phyloP scores from a whole-genome alignment of 2,888 invertebrate species.

The Apamea sordens region DNA sequence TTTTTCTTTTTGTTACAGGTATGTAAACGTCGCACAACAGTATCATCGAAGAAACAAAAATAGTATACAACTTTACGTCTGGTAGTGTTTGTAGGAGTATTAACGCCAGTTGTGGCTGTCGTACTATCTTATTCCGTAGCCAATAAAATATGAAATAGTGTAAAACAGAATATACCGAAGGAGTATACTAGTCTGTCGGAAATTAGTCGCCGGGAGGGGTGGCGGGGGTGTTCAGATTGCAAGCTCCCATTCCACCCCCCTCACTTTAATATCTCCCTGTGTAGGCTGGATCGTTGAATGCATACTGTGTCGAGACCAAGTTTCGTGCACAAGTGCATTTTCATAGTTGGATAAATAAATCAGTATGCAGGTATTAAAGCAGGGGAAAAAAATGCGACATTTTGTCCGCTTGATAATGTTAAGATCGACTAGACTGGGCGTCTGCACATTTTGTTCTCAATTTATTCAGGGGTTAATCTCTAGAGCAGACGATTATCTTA shows the following conservation, averaged over 20 bases:
- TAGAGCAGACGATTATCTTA: constrained; percentile 37
- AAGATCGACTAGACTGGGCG: constrained; percentile 24
- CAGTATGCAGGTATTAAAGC: constrained; percentile 66
- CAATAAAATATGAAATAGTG: constrained; percentile 80
- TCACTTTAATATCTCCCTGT: constrained; percentile 77
- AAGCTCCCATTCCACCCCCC: constrained; percentile 66
- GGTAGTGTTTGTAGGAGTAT: constrained; percentile 27
- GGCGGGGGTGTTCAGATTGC: constrained; percentile 76
- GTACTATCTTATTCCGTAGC: constrained; percentile 47
- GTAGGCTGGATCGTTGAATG: constrained; percentile 79
- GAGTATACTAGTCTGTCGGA: constrained; percentile 83
- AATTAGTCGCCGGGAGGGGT: constrained; percentile 87
- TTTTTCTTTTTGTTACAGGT: constrained; percentile 72
- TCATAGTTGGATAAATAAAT: constrained; percentile 80
- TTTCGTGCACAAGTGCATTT: constrained; percentile 83
- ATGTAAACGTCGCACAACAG: constrained; percentile 63
- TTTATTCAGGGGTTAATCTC: constrained; percentile 33
- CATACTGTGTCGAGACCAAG: constrained; percentile 75
- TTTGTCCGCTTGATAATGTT: constrained; percentile 30
- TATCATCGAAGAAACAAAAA: constrained; percentile 24
- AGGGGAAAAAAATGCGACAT: constrained; percentile 29
- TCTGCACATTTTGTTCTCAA: constrained; percentile 38
- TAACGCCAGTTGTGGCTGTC: constrained; percentile 34
- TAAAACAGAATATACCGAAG: constrained; percentile 74
- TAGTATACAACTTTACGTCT: constrained; percentile 5